Evolutionary conservation across 2,888 invertebrate genomes (phyloP), one percentile per base, ranked within the genome.

Genomic region (Hartigia nigra): DNA sequence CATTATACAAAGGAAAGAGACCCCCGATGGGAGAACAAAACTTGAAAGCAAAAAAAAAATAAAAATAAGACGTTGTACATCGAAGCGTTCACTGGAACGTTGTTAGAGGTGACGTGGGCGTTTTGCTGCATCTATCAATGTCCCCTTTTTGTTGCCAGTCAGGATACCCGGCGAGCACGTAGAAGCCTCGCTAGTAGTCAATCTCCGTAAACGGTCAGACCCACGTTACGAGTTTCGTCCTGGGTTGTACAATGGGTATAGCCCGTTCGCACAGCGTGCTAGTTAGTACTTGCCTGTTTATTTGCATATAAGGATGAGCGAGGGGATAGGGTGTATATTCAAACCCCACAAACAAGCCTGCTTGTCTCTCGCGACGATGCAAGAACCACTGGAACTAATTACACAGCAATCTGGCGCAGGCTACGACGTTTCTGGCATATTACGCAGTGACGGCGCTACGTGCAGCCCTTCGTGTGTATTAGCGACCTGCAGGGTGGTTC

Each of bases 351-450:
- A 55, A 55, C 55, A 55, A 55, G 55, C 55, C 55, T 55, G 55
- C 55, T 55, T 23, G 55, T 36, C 75, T 75, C 34, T 75, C 77
- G 74, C 78, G 12, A 36, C 78, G 79, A 80, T 81, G 80, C 83
- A 80, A 85, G 82, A 82, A 81, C 83, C 84, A 75, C 80, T 79
- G 83, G 80, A 85, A 84, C 83, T 87, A 87, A 87, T 86, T 85
- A 81, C 85, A 83, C 76, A 79, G 76, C 77, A 83, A 85, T 83
- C 81, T 77, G 78, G 76, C 76, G 78, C 76, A 74, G 75, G 79
- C 80, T 74, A 79, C 79, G 80, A 80, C 75, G 69, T 74, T 34
- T 78, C 74, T 77, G 78, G 78, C 77, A 55, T 69, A 69, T 79
- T 74, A 70, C 76, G 37, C 70, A 77, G 36, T 76, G 75, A 35